phyloP scores from a whole-genome alignment of 1,140 invertebrate genomes.

The Diprion similis region DNA sequence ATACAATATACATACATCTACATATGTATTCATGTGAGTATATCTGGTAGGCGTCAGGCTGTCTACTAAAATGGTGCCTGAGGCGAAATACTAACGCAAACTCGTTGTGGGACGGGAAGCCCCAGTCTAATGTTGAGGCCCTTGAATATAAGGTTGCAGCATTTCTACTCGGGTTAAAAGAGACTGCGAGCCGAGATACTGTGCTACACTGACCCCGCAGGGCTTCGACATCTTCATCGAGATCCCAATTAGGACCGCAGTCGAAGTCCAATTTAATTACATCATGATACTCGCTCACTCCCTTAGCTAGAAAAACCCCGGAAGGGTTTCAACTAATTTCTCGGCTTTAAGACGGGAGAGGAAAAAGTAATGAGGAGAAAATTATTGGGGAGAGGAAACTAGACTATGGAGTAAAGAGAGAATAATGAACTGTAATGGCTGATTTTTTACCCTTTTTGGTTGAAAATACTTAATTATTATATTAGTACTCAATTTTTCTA shows the following conservation, averaged over 20 bases:
- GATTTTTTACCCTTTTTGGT: too few species aligned
- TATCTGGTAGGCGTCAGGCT: background rate
- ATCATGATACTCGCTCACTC: background rate
- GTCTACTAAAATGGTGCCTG: background rate
- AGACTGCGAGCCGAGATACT: background rate
- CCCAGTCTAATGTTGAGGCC: too few species aligned
- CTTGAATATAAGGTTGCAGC: too few species aligned
- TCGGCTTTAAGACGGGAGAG: background rate
- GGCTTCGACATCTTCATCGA: constrained; percentile 5
- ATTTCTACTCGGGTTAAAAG: too few species aligned
- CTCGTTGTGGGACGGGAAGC: too few species aligned
- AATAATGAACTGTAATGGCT: background rate
- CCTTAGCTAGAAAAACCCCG: background rate
- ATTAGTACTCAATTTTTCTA: too few species aligned
- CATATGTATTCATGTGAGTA: too few species aligned
- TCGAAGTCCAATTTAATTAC: background rate
- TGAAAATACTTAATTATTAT: too few species aligned
- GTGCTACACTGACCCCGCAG: background rate
- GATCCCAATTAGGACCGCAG: background rate
- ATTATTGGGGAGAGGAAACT: background rate
- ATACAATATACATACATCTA: too few species aligned
- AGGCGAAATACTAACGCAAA: too few species aligned
- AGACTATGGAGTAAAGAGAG: background rate
- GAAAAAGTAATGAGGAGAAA: background rate
- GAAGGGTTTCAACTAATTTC: constrained; percentile 4